Percentiles rank a stretch among this genome's conserved stretches.
Evolutionary conservation across 2,113 vertebrate genomes (phyloP).

Genomic region (Phyllostomus discolor): DNA sequence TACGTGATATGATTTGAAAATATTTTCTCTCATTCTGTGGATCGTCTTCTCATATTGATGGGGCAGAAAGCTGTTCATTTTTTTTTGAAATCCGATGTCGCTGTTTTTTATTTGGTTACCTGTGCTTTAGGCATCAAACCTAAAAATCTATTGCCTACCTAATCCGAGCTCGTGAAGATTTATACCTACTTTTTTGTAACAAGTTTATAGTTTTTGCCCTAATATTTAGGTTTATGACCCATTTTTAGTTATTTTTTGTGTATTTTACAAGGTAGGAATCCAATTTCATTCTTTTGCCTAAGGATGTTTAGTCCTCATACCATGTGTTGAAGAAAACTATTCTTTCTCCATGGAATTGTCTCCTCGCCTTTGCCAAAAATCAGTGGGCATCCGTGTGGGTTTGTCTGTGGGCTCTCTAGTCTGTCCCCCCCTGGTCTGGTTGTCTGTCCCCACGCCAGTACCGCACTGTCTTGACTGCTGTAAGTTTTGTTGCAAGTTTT

Average conservation of each 20-base stretch:
- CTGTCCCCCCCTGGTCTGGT: neutral
- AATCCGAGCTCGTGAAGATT: neutral
- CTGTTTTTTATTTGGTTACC: neutral
- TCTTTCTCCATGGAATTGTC: neutral
- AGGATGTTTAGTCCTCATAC: neutral
- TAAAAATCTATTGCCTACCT: neutral
- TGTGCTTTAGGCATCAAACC: neutral
- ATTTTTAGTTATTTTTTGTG: neutral
- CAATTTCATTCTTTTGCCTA: neutral
- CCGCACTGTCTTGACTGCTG: neutral
- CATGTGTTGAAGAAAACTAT: neutral
- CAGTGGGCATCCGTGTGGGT: fast-evolving
- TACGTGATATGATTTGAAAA: neutral
- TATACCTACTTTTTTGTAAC: neutral
- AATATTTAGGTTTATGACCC: neutral
- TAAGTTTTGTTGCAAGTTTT: neutral
- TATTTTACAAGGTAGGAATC: neutral
- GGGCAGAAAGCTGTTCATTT: neutral
- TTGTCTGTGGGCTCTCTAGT: neutral
- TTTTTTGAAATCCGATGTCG: neutral
- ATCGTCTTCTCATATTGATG: neutral
- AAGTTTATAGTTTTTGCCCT: neutral
- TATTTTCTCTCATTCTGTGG: neutral
- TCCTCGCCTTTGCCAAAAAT: neutral
- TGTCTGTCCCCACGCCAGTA: neutral